Conservation (phyloP, 2,113 vertebrate genomes). For the Bagarius yarrelli region DNA sequence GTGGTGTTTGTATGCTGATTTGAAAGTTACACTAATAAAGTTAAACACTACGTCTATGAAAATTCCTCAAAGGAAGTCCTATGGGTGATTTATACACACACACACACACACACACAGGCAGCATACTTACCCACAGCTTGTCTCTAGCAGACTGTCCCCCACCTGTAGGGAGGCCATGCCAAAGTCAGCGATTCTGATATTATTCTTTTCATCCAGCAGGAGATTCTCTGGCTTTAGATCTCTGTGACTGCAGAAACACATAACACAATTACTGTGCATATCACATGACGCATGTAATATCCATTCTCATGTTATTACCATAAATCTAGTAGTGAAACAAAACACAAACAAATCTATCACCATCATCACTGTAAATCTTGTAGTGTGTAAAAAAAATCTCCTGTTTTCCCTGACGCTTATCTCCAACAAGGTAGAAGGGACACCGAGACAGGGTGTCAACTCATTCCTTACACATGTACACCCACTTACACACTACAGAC, state of each 20-base stretch:
- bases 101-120: too few species aligned
- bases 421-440: too few species aligned
- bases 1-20: too few species aligned
- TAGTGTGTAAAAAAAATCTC: too few species aligned
- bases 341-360: not conserved
- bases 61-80: too few species aligned
- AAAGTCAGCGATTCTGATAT: conserved; percentile 91
- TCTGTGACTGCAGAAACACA: conserved; percentile 77
- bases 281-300: not conserved
- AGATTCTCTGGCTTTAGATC: conserved; percentile 92
- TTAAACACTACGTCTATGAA: too few species aligned
- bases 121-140: conserved; percentile 87
- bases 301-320: not conserved
- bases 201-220: conserved; percentile 90
- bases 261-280: not conserved
- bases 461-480: too few species aligned
- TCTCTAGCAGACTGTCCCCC: conserved; percentile 90
- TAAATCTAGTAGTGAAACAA: not conserved
- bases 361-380: not conserved
- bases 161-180: conserved; percentile 94
- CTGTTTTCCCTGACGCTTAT: too few species aligned
- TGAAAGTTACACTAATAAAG: too few species aligned
- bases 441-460: too few species aligned
- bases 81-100: too few species aligned
- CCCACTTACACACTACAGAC: too few species aligned